A percentile compares a stretch with the other conserved stretches of the same genome.
Evolutionary conservation across 2,113 vertebrate species (phyloP).

Genomic region (Saimiri boliviensis): DNA sequence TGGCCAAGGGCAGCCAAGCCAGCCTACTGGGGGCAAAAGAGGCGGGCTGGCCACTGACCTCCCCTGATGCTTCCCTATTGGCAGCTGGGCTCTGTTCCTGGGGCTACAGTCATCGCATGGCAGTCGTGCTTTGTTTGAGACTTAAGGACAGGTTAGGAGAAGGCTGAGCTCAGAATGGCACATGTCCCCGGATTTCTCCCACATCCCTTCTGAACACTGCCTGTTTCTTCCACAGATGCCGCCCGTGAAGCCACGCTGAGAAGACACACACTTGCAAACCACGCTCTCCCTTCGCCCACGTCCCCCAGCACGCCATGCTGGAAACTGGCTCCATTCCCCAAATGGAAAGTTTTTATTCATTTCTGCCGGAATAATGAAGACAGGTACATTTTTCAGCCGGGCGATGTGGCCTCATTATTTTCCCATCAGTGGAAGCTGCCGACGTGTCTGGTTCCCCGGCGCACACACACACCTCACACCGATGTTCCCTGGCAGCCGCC

Average conservation of each 20-base stretch:
- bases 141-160: not conserved
- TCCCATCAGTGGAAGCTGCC: fast-evolving
- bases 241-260: fast-evolving
- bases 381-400: not conserved
- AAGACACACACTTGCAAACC: no score
- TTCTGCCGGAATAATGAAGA: not conserved
- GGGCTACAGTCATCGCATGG: fast-evolving
- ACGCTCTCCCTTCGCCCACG: not conserved
- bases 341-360: not conserved
- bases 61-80: fast-evolving
- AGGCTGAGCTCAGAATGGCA: fast-evolving
- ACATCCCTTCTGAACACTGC: not conserved
- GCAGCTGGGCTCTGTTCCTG: not conserved
- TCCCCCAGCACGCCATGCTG: fast-evolving
- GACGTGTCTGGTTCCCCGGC: fast-evolving
- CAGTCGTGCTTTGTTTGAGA: fast-evolving
- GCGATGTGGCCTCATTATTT: not conserved
- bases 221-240: not conserved
- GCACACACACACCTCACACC: fast-evolving
- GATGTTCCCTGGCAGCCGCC: fast-evolving
- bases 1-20: not conserved
- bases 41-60: no score
- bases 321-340: not conserved
- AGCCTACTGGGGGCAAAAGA: not conserved
- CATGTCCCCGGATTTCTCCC: not conserved